phyloP scores from a whole-genome alignment of 2,888 invertebrate genomes.

The Agrypnus murinus region DNA sequence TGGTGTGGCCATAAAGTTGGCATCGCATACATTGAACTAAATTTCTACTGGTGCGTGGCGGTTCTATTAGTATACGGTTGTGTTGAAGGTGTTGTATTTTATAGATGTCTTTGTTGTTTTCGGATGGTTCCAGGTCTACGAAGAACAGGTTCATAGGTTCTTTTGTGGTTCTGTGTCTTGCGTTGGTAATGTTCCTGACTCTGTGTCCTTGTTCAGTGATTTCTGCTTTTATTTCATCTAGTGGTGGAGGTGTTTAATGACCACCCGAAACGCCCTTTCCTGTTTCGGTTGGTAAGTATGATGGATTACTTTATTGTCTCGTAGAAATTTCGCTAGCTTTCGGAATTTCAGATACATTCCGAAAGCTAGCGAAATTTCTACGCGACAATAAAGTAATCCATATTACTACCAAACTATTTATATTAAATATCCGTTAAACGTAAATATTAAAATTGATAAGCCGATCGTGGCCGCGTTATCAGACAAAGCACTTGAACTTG shows the following conservation, averaged over 20 bases:
- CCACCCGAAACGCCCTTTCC: slow-evolving; percentile 31
- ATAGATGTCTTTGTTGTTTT: no score
- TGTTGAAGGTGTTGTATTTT: slow-evolving; percentile 28
- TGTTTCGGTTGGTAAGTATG: slow-evolving; percentile 42
- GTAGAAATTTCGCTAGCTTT: slow-evolving; percentile 28
- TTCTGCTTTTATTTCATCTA: no score
- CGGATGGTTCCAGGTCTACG: no score
- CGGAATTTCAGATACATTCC: no score
- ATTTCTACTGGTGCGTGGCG: slow-evolving; percentile 31
- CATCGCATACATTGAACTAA: slow-evolving; percentile 50
- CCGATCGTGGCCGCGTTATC: no score
- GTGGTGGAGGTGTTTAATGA: slow-evolving; percentile 42
- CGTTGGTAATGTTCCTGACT: slow-evolving; percentile 22
- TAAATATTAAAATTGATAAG: no score
- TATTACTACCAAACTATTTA: slow-evolving; percentile 39
- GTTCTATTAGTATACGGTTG: slow-evolving; percentile 37
- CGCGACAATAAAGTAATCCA: slow-evolving; percentile 35
- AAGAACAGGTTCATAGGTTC: no score
- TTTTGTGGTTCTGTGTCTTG: no score
- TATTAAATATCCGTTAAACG: no score
- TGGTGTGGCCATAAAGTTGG: slow-evolving; percentile 53
- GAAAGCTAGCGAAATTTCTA: slow-evolving; percentile 31
- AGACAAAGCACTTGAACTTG: no score
- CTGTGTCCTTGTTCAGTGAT: no score
- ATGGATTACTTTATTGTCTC: slow-evolving; percentile 35